Base-by-base conservation (phyloP, 2,113 vertebrate genomes). In the Pterocles burchelli region DNA sequence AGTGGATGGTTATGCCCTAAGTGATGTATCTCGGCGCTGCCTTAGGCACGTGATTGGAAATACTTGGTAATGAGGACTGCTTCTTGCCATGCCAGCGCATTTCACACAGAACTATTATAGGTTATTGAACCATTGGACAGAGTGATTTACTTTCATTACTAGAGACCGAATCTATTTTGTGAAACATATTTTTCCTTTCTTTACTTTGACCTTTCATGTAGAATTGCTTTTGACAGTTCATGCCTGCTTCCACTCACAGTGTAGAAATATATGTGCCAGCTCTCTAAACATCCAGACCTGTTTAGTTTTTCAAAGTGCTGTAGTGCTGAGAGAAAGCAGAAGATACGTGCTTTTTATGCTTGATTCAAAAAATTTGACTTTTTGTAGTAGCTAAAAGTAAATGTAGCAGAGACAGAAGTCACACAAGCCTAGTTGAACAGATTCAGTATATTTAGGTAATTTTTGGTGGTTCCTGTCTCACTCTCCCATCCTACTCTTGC, bases 21-120 rank as follows among this genome's bases (percentile, higher is more conserved):
- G 82, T 91, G 93, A 91, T 29, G 31, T 91, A 10, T 77, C 19
- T 24, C 3, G 1, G 75, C 0, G 2, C 79, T 93, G 79, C 72
- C 82, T 86, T 45, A 45, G 72, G 85, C 93, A 75, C 90, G 71
- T 94, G 92, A 88, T 90, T 94, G 83, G 95, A 90, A 93, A 88
- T 74, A 81, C 21, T 90, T 86, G 1, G 72, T 83, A 74, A 80
- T 38, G 90, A 57, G 93, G 70, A 61, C 68, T 74, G 71, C 79
- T 86, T 31, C 79, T 93, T 94, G 75, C 76, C 57, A 8, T 74
- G 85, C 78, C 72, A 67, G 75, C 38, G 59, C 34, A 41, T 68
- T 88, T 96, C 57, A 29, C 81, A 68, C 28, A 45, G 67, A 81
- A 81, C 95, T 87, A 1, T 74, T 86, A 13, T 1, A 48, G 75